Evolutionary conservation across 2,113 vertebrate species (phyloP).

Genomic region (Mirza zaza): DNA sequence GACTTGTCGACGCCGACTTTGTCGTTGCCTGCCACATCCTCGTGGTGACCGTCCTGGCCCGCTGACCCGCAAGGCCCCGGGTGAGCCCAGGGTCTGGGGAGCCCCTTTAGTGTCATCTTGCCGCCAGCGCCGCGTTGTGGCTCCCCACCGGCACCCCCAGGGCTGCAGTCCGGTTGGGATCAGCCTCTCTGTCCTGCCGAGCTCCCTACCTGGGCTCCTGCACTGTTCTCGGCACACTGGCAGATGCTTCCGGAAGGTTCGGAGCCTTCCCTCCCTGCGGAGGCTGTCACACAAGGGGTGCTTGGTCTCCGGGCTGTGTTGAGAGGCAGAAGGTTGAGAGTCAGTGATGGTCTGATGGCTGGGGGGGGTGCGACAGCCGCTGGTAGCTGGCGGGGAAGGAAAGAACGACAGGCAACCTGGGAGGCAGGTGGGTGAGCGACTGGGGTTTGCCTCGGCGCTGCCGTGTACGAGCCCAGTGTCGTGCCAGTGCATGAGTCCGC

Average conservation of each 20-base stretch:
- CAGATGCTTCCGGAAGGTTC: rapidly evolving
- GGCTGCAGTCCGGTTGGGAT: background rate
- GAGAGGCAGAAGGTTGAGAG: background rate
- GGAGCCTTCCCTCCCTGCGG: background rate
- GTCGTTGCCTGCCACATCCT: rapidly evolving
- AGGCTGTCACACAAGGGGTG: rapidly evolving
- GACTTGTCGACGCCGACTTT: too few relatives aligned
- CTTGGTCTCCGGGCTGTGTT: rapidly evolving
- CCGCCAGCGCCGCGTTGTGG: rapidly evolving
- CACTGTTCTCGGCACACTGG: background rate
- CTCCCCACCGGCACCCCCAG: background rate
- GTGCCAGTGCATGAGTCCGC: background rate
- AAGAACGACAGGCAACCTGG: rapidly evolving
- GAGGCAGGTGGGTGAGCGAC: rapidly evolving
- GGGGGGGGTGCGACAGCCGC: rapidly evolving
- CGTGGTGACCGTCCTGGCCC: background rate
- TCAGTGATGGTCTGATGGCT: rapidly evolving
- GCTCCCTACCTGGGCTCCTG: background rate
- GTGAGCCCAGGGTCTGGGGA: background rate
- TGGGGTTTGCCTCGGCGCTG: rapidly evolving
- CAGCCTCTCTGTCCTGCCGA: background rate
- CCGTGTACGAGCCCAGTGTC: rapidly evolving
- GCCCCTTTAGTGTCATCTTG: rapidly evolving
- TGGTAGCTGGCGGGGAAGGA: background rate
- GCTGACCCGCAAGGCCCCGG: background rate